Evolutionary conservation across 2,888 invertebrate genomes (phyloP), one percentile per base, ranked within the genome.

Genomic region (Agonum fuliginosum): DNA sequence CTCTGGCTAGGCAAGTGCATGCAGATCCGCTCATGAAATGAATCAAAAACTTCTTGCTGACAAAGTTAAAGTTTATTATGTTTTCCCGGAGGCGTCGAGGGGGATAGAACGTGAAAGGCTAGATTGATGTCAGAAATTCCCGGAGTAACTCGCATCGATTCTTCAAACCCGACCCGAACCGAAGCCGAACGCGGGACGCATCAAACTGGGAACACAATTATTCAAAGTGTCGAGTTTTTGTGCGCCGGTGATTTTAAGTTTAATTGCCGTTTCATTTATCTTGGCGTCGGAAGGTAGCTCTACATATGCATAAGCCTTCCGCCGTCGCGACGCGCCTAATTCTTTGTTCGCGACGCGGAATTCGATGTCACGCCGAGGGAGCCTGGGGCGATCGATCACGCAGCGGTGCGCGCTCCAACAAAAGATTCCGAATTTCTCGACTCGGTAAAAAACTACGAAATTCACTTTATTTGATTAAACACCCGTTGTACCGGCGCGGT

Each of bases 201-300:
- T 80, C 80, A 79, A 80, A 76, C 78, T 58, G 73, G 72, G 46
- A 46, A 79, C 78, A 80, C 80, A 80, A 82, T 82, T 82, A 82
- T 82, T 82, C 82, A 82, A 82, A 82, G 80, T 81, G 81, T 81
- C 81, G 22, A 54, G 54, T 54, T 54, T 54, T 54, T 54, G 22
- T 17, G 22, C 22, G 46, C 17, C 46, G 46, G 80, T 46, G 14
- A 17, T 80, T 80, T 78, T 77, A 79, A 80, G 80, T 81, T 81
- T 81, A 81, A 81, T 81, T 81, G 80, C 80, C 79, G 80, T 80
- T 80, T 80, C 81, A 81, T 81, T 81, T 81, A 81, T 81, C 80
- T 81, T 62, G 58, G 17, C 27, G 58, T 6, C 8, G 27, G 30
- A 78, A 69, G 67, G 78, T 78, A 65, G 48, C 81, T 79, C 65